Base-by-base conservation (phyloP, 2,888 invertebrate species). In the Cephalotes varians region DNA sequence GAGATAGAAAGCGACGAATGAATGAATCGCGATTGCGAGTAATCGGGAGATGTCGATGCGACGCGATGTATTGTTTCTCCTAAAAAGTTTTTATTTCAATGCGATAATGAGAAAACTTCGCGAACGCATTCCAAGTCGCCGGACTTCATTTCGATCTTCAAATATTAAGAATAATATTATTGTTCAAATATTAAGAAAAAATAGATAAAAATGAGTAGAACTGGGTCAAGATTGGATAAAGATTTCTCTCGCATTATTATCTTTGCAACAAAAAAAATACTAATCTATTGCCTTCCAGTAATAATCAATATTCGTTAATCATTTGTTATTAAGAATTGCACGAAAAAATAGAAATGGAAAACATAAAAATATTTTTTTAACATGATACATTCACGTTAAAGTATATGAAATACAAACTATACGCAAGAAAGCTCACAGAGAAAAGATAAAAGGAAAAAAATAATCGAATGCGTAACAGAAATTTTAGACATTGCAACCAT, bases 11-110 rank as follows among this genome's bases (percentile, higher is more conserved):
- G 40, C 72, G 34, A 56, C 28, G 44, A 77, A 31, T 56, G 73
- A 77, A 76, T 49, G n/a, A 69, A 77, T 77, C 21, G 73, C 44
- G 73, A 77, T 77, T 77, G 77, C 73, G 44, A 77, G 73, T 77
- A 77, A 77, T 77, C 34, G 73, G 73, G 44, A 72, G 44, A 77
- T 60, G 47, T 47, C 60, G 60, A 74, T 54, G 69, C 69, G 12
- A 77, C 31, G 76, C 69, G 54, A 77, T 56, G 73, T 25, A 77
- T 77, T 77, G 77, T 77, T 18, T 77, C 44, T 71, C 12, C 56
- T 49, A 44, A 31, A 72, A 77, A 72, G 54, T 77, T 72, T 77
- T 77, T 77, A 77, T 72, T 31, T 44, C 54, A 25, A 77, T 72
- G 21, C 44, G 56, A 77, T 72, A 72, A 76, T 40, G 28, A 76